Conservation (phyloP, 2,888 invertebrate genomes). For the Amiota mariae region DNA sequence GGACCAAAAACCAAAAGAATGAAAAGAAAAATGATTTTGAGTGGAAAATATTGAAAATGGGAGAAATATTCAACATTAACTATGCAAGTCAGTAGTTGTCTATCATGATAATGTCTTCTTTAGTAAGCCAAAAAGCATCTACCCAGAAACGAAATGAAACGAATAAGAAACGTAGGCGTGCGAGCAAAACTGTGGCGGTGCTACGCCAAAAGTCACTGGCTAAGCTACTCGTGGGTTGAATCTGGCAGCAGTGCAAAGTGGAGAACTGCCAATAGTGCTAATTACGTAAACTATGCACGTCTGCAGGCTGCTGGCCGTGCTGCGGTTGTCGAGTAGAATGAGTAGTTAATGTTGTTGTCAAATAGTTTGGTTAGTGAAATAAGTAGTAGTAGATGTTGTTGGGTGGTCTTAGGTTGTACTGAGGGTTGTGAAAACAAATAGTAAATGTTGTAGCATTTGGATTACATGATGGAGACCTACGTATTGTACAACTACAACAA, state of each 20-base stretch:
- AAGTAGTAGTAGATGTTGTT: neutral
- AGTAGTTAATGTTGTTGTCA: neutral
- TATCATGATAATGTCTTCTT: conserved; percentile 59
- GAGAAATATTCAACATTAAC: conserved; percentile 2
- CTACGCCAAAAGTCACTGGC: neutral
- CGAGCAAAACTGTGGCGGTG: neutral
- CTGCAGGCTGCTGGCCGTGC: conserved; percentile 28
- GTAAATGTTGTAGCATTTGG: neutral
- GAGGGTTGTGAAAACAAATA: conserved; percentile 1
- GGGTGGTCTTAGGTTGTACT: neutral
- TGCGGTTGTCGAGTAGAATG: conserved; percentile 8
- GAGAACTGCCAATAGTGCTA: conserved; percentile 51
- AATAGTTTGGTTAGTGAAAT: neutral
- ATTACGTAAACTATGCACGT: conserved; percentile 66
- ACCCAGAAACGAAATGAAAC: neutral
- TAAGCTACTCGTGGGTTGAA: neutral
- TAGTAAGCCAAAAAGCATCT: neutral
- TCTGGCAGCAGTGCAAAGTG: neutral
- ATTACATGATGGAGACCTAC: neutral
- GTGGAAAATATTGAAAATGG: neutral
- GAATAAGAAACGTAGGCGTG: neutral
- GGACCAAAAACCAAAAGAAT: neutral
- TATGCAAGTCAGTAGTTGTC: conserved; percentile 58
- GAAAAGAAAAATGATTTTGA: neutral
- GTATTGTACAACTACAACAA: neutral